phyloP scores from a whole-genome alignment of 2,888 invertebrate genomes.

The Anodontia alba region DNA sequence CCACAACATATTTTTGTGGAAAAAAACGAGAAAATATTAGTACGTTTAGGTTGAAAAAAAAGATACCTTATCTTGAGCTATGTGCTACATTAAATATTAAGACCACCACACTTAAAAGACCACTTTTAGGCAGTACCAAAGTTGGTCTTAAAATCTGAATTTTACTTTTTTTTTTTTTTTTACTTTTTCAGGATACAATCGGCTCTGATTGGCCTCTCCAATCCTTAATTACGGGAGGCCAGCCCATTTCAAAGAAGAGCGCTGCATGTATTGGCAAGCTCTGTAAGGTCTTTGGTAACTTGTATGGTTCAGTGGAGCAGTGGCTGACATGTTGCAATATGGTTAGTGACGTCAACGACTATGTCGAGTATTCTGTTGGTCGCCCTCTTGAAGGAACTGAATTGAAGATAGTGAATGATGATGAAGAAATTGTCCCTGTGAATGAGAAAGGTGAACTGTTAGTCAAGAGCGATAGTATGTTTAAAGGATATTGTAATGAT shows the following conservation, averaged over 20 bases:
- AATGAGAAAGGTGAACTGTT: conserved; percentile 33
- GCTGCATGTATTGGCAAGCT: neutral
- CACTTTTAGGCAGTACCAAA: no score
- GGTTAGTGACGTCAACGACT: neutral
- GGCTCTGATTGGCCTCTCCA: conserved; percentile 26
- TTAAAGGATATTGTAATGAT: conserved; percentile 32
- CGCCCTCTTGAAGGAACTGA: neutral
- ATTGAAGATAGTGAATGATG: conserved; percentile 24
- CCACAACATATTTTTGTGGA: no score
- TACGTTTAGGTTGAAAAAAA: no score
- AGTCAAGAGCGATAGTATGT: conserved; percentile 3
- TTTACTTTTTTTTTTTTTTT: no score
- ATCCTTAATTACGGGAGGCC: conserved; percentile 18
- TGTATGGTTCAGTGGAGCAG: conserved; percentile 28
- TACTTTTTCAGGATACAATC: conserved; percentile 17
- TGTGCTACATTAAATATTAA: no score
- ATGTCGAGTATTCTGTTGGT: neutral
- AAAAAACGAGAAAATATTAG: no score
- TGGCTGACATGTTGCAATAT: neutral
- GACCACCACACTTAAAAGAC: no score
- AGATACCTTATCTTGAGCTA: no score
- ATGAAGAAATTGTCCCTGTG: conserved; percentile 19
- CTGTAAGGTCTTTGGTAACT: neutral
- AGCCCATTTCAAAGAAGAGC: conserved; percentile 23
- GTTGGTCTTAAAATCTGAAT: no score